Conservation (phyloP, 2,888 invertebrate genomes). For the Hypomecis atomaria region DNA sequence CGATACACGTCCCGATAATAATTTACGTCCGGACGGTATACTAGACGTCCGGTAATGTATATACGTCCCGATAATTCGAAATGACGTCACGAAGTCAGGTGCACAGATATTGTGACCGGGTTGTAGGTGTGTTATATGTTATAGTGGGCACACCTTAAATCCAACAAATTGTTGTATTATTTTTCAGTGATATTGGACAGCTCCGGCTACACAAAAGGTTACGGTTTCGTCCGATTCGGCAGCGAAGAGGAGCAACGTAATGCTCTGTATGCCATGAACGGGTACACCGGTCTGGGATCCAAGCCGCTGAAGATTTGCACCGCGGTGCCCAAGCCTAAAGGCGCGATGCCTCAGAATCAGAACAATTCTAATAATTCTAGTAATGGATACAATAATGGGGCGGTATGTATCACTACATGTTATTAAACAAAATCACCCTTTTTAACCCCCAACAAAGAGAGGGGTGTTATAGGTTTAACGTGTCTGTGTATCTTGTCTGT, state of each 20-base stretch:
- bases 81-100: no score
- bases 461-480: no score
- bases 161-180: no score
- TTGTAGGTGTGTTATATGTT: no score
- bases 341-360: slow-evolving; percentile 62
- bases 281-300: slow-evolving; percentile 93
- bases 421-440: neutral
- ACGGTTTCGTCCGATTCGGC: slow-evolving; percentile 97
- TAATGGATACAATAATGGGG: slow-evolving; percentile 65
- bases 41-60: no score
- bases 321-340: slow-evolving; percentile 94
- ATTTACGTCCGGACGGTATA: no score
- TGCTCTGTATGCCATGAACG: slow-evolving; percentile 96
- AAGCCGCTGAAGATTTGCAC: slow-evolving; percentile 96
- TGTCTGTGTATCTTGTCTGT: no score
- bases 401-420: slow-evolving; percentile 57
- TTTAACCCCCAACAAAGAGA: no score
- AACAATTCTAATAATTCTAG: slow-evolving; percentile 60
- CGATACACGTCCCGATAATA: no score
- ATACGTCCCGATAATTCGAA: no score
- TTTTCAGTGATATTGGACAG: slow-evolving; percentile 93
- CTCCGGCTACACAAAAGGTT: slow-evolving; percentile 96
- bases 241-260: slow-evolving; percentile 97
- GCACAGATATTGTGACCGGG: no score
- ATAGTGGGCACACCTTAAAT: no score